Evolutionary conservation across 2,888 invertebrate genomes (phyloP).

Genomic region (Hoplodrina blanda): DNA sequence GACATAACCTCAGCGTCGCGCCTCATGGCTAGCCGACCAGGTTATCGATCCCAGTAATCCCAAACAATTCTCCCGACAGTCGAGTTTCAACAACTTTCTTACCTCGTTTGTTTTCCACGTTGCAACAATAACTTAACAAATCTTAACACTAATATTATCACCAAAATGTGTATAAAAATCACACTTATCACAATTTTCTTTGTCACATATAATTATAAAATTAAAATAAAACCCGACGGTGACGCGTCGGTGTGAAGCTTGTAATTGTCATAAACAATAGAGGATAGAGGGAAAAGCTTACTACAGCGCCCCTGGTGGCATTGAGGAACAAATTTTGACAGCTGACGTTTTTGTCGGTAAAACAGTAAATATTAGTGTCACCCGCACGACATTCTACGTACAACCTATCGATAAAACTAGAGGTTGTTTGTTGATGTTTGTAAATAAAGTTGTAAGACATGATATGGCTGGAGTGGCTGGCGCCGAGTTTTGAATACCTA

Average conservation of each 20-base stretch:
- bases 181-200: slow-evolving; percentile 90
- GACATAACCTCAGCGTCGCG: slow-evolving; percentile 90
- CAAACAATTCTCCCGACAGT: slow-evolving; percentile 84
- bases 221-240: slow-evolving; percentile 88
- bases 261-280: slow-evolving; percentile 77
- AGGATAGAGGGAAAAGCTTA: slow-evolving; percentile 60
- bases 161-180: slow-evolving; percentile 89
- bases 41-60: slow-evolving; percentile 90
- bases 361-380: slow-evolving; percentile 45
- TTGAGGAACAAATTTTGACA: slow-evolving; percentile 59
- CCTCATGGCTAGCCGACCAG: slow-evolving; percentile 89
- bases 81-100: slow-evolving; percentile 75
- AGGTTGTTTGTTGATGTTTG: slow-evolving; percentile 49
- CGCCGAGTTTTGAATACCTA: slow-evolving; percentile 18
- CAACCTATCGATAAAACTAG: slow-evolving; percentile 8
- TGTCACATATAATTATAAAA: slow-evolving; percentile 87
- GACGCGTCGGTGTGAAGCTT: slow-evolving; percentile 88
- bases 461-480: too few relatives aligned
- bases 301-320: slow-evolving; percentile 69
- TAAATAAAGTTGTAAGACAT: slow-evolving; percentile 39
- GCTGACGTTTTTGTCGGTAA: slow-evolving; percentile 55
- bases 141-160: slow-evolving; percentile 89
- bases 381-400: slow-evolving; percentile 8
- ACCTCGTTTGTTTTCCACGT: slow-evolving; percentile 87
- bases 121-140: slow-evolving; percentile 89